Percentiles rank a stretch among this genome's conserved stretches.
Conservation (phyloP, 2,113 vertebrate genomes). For the Mugil cephalus region DNA sequence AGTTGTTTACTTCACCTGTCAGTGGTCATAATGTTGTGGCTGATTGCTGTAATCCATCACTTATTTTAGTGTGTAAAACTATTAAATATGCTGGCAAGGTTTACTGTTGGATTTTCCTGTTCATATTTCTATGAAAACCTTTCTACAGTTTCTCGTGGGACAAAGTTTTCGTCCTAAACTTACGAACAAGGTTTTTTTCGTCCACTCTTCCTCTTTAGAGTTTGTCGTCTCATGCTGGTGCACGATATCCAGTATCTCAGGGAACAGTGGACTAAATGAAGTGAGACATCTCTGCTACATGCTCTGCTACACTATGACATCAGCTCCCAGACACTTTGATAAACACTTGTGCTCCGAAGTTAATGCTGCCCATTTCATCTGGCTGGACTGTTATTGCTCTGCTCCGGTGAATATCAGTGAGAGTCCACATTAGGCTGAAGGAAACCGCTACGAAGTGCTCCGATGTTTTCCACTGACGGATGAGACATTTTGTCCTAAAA, state of each 20-base stretch:
- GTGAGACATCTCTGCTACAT: conserved; percentile 22
- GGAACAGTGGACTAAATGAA: conserved; percentile 3
- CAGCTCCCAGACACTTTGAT: conserved; percentile 65
- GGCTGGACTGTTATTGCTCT: conserved; percentile 26
- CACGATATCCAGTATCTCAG: conserved; percentile 5
- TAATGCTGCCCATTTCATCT: conserved; percentile 41
- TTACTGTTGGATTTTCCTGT: too few species aligned
- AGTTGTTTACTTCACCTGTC: too few species aligned
- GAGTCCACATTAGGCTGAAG: conserved; percentile 14
- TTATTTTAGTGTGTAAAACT: too few species aligned
- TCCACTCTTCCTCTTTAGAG: not conserved
- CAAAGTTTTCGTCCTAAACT: not conserved
- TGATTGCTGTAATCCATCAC: too few species aligned
- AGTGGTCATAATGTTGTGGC: too few species aligned
- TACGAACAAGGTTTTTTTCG: not conserved
- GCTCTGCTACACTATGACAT: conserved; percentile 54
- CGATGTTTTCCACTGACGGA: not conserved
- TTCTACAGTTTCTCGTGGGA: too few species aligned
- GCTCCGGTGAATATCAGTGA: conserved; percentile 19
- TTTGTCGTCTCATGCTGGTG: not conserved
- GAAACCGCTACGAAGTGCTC: not conserved
- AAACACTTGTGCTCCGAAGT: conserved; percentile 54
- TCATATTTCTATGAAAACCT: too few species aligned
- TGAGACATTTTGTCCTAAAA: not conserved
- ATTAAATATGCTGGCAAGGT: too few species aligned